Percentiles rank a stretch among this genome's conserved stretches.
Conservation (phyloP, 1,140 invertebrate species). For the Chrysomallon squamiferum region DNA sequence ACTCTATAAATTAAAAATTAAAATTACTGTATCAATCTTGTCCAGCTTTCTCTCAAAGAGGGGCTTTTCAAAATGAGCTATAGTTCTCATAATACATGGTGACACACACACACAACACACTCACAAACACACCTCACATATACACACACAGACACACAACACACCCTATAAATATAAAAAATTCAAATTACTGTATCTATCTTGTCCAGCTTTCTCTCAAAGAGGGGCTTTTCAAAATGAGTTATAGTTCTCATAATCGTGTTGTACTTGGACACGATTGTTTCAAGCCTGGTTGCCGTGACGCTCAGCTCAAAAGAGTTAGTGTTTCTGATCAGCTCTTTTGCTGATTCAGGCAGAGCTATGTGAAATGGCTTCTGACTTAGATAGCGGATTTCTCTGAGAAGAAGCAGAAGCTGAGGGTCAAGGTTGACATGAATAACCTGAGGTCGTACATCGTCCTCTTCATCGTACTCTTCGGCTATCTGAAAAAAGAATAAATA, state of each 20-base stretch:
- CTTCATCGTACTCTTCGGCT: conserved; percentile 59
- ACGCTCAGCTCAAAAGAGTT: conserved; percentile 52
- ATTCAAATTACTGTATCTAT: conserved; percentile 57
- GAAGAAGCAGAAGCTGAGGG: conserved; percentile 52
- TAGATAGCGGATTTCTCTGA: conserved; percentile 60
- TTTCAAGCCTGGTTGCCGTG: conserved; percentile 57
- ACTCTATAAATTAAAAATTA: too few relatives aligned
- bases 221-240: conserved; percentile 58
- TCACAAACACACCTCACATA: too few relatives aligned
- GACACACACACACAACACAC: too few relatives aligned
- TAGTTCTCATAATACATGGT: too few relatives aligned
- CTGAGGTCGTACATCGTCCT: conserved; percentile 52
- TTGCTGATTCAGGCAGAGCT: conserved; percentile 45
- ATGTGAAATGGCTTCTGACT: conserved; percentile 55
- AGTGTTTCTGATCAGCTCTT: conserved; percentile 55
- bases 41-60: conserved; percentile 60
- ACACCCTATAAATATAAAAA: too few relatives aligned
- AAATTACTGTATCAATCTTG: conserved; percentile 60
- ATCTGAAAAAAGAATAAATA: conserved; percentile 36
- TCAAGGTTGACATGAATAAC: conserved; percentile 61
- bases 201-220: conserved; percentile 58
- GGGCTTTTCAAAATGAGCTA: conserved; percentile 58
- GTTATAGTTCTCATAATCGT: conserved; percentile 61
- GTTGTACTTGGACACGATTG: conserved; percentile 62
- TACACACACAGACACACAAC: too few relatives aligned